Conservation (phyloP, 2,113 vertebrate species). For the Alaudala cheleensis region DNA sequence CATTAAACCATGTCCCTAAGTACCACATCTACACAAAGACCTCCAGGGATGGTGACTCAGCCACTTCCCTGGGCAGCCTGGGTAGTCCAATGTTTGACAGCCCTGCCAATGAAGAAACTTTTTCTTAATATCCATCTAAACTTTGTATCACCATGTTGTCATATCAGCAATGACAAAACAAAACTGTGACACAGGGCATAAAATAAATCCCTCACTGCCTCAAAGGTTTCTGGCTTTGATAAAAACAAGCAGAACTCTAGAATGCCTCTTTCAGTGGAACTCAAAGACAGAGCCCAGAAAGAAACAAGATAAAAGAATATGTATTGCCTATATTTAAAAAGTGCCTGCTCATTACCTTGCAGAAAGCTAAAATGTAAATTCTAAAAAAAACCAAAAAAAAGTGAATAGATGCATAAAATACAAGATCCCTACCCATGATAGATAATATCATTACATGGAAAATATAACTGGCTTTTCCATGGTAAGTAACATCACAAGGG, state of each 20-base stretch:
- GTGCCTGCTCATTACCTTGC: not conserved
- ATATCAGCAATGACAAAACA: not conserved
- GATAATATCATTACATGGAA: not conserved
- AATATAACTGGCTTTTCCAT: not conserved
- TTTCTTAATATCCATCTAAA: not conserved
- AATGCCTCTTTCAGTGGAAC: not conserved
- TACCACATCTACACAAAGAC: rapidly evolving
- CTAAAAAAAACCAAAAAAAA: not conserved
- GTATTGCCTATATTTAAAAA: not conserved
- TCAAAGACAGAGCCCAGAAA: not conserved
- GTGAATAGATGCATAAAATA: not conserved
- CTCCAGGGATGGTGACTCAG: not conserved
- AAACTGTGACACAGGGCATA: not conserved
- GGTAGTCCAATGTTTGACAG: not conserved
- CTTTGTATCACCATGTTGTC: not conserved
- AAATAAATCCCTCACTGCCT: not conserved
- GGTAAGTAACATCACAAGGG: not conserved
- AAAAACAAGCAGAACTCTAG: not conserved
- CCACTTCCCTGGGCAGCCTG: not conserved
- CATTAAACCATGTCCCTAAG: not conserved
- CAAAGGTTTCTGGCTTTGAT: not conserved
- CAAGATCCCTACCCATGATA: not conserved
- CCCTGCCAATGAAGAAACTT: not conserved
- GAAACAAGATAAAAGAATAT: not conserved
- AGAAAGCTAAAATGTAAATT: not conserved